Percentiles rank a stretch among this genome's conserved stretches.
Evolutionary conservation across 2,113 vertebrate species (phyloP).

Genomic region (Notarius quadriscutis): DNA sequence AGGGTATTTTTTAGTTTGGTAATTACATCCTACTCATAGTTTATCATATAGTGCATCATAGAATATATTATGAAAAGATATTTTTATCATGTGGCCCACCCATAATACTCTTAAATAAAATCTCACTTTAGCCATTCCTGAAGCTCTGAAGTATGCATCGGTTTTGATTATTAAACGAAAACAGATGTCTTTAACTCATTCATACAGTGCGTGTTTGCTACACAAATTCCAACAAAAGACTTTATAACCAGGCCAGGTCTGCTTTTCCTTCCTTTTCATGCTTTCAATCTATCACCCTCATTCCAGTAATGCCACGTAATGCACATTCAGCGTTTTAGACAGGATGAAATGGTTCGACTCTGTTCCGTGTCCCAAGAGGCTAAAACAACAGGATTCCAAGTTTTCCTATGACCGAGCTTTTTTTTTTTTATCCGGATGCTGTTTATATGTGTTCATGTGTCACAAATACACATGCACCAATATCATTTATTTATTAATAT

Average conservation of each 20-base stretch:
- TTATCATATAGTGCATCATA: too few relatives aligned
- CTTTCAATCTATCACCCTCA: background rate
- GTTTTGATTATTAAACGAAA: too few relatives aligned
- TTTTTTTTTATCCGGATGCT: background rate
- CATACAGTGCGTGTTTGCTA: background rate
- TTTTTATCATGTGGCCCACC: background rate
- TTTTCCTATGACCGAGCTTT: conserved; percentile 36
- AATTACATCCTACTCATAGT: background rate
- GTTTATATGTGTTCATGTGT: background rate
- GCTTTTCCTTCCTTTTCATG: conserved; percentile 5
- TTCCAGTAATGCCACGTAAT: background rate
- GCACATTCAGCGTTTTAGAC: conserved; percentile 33
- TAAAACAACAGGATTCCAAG: conserved; percentile 49
- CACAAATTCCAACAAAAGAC: background rate
- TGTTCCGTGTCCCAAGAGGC: background rate
- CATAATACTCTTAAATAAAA: background rate
- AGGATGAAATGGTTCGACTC: background rate
- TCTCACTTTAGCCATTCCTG: background rate
- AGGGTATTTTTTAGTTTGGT: background rate
- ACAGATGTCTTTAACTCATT: background rate
- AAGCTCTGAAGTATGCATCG: background rate
- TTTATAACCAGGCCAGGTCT: background rate
- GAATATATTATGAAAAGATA: background rate
- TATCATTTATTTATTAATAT: too few relatives aligned
- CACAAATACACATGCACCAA: background rate